Base-by-base conservation (phyloP, 2,113 vertebrate species). In the Xerus inauris region DNA sequence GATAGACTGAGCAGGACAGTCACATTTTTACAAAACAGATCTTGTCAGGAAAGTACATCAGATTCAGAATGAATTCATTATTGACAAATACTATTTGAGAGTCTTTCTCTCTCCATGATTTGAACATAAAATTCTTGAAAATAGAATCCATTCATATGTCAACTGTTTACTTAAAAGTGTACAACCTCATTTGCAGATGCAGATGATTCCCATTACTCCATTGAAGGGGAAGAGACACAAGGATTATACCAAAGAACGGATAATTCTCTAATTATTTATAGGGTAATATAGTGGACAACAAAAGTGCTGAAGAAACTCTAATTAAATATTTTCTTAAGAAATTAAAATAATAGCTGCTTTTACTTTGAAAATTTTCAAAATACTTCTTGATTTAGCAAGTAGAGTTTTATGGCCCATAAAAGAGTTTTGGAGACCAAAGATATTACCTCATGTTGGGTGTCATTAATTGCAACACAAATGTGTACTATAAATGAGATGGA, bases 41-140 rank as follows among this genome's bases (percentile, higher is more conserved):
- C 0, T 62, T n/a, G 40, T 51, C 88, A 94, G 17, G 47, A 91
- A 94, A 85, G 92, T 72, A 79, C 51, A 51, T 76, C 49, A 81
- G 49, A 62, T 19, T 75, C 30, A 13, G 45, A 93, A 75, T 86
- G 88, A 96, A 83, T 77, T 93, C 42, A 89, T 91, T 72, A 35
- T 77, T 80, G 17, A 47, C 75, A 85, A 90, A 65, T 32, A 69
- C 8, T 10, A 69, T 77, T 89, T 75, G 73, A 94, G 32, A 89
- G 12, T n/a, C 32, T 86, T 91, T 95, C n/a, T 81, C 45, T 88
- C 42, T 92, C 6, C 82, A 26, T 42, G 38, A 51, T 3, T 88
- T 77, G 32, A 94, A n/a, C 28, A 87, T 45, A 88, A 85, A 95
- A 75, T 95, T 91, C 32, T 49, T 91, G 35, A 89, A 76, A 87